Percentiles rank a stretch among this genome's conserved stretches.
Evolutionary conservation across 2,113 vertebrate genomes (phyloP).

Genomic region (Pelmatolapia mariae): DNA sequence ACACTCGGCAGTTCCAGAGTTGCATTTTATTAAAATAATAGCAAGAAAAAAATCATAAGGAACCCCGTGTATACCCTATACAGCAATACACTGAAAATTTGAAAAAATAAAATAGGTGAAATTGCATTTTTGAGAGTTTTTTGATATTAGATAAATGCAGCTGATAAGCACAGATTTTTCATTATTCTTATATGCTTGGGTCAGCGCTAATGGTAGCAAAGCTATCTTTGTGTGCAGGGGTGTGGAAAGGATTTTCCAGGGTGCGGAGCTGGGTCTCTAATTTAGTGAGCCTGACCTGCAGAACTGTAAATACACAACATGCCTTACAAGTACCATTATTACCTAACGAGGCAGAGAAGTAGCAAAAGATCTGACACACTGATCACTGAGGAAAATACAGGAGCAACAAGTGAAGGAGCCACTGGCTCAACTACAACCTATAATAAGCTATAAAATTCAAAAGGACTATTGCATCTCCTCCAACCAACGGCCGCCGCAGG

Average conservation of each 20-base stretch:
- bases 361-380: too few relatives aligned
- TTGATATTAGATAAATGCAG: background rate
- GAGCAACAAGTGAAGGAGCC: background rate
- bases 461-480: too few relatives aligned
- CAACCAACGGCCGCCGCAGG: too few relatives aligned
- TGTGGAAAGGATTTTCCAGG: too few relatives aligned
- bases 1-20: background rate
- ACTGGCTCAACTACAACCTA: background rate
- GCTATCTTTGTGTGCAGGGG: too few relatives aligned
- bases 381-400: background rate
- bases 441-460: background rate
- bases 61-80: background rate
- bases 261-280: too few relatives aligned
- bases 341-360: too few relatives aligned
- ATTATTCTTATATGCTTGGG: background rate
- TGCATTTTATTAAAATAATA: background rate
- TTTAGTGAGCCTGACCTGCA: too few relatives aligned
- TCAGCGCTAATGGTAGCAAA: background rate
- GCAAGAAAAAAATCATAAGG: background rate
- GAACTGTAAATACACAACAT: too few relatives aligned
- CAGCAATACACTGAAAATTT: background rate
- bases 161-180: background rate
- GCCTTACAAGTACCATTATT: too few relatives aligned
- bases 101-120: accelerated
- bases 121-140: background rate